These are phyloP conservation scores for Drepanosiphum platanoidis DNA, from an alignment of 2,888 invertebrate species.

Conservation along the genomic window DNA sequence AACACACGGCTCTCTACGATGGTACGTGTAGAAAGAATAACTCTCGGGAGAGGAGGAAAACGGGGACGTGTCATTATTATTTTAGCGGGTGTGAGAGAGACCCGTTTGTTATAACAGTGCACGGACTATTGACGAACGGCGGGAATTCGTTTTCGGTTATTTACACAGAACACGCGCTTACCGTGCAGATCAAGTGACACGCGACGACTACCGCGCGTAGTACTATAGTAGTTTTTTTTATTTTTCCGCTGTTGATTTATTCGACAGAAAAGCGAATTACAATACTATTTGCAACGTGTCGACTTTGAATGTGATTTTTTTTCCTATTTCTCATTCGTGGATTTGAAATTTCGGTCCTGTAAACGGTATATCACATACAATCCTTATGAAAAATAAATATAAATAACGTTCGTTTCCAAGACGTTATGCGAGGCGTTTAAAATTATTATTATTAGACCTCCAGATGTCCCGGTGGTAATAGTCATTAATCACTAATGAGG, in stretches of 20 bases:
- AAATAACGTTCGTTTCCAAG: too few species aligned
- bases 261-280: background rate
- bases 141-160: too few species aligned
- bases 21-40: background rate
- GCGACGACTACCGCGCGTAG: too few species aligned
- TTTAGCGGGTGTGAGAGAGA: background rate
- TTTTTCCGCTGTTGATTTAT: background rate
- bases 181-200: too few species aligned
- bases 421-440: conserved; percentile 9
- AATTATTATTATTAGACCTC: conserved; percentile 15
- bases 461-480: background rate
- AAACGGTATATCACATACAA: background rate
- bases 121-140: too few species aligned
- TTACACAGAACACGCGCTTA: too few species aligned
- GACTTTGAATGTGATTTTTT: background rate
- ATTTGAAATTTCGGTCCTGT: background rate
- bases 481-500: conserved; percentile 15
- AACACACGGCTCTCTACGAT: background rate
- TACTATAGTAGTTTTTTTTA: background rate
- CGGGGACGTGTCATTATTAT: background rate
- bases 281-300: background rate
- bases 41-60: background rate
- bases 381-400: too few species aligned
- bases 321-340: too few species aligned
- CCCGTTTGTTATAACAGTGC: too few species aligned